Evolutionary conservation across 2,113 vertebrate species (phyloP).

Genomic region (Trochalopteron elliotii): DNA sequence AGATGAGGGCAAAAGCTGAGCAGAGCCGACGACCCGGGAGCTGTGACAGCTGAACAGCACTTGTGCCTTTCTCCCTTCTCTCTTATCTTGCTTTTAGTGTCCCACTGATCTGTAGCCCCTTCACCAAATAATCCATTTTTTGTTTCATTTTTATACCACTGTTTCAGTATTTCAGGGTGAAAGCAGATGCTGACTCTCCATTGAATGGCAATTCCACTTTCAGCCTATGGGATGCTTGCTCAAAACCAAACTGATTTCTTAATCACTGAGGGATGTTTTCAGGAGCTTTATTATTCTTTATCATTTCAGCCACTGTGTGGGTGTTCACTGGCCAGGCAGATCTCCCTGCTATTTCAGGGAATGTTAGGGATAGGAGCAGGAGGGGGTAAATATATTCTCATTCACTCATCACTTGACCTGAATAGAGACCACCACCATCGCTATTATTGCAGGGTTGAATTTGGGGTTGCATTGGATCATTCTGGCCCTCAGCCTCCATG

Average conservation of each 20-base stretch:
- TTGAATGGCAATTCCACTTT: background rate
- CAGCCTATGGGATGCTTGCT: background rate
- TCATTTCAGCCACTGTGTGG: background rate
- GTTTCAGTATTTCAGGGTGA: background rate
- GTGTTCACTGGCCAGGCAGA: background rate
- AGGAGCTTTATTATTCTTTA: background rate
- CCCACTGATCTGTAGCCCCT: background rate
- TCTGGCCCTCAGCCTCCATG: accelerated
- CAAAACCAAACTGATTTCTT: background rate
- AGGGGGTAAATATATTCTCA: background rate
- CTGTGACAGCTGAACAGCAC: background rate
- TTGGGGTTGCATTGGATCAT: background rate
- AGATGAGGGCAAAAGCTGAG: background rate
- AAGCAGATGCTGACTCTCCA: background rate
- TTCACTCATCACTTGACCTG: background rate
- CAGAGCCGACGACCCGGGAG: background rate
- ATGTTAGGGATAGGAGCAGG: background rate
- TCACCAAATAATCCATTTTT: background rate
- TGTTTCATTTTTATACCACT: background rate
- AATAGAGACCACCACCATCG: background rate
- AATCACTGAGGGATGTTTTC: background rate
- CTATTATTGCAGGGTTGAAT: background rate
- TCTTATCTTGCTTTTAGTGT: background rate
- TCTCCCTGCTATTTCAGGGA: background rate
- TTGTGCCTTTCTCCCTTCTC: background rate